A percentile compares a stretch with the other conserved stretches of the same genome.
These are phyloP conservation scores for Spodoptera exigua DNA, from an alignment of 2,888 invertebrate genomes.

Conservation along the genomic window DNA sequence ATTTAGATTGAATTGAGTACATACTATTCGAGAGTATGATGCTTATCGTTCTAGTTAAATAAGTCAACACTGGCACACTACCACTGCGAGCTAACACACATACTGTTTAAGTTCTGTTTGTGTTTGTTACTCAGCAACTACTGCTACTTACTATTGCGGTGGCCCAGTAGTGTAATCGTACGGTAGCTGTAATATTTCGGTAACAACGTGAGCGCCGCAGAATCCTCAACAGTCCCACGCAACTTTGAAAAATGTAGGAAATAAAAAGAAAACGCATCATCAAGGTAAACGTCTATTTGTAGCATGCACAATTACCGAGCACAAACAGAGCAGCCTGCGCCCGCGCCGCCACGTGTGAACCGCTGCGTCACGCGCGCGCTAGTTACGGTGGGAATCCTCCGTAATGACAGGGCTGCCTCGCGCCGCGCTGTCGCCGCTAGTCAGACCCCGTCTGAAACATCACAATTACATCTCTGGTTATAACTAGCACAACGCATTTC, in stretches of 20 bases:
- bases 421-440: constrained; percentile 2
- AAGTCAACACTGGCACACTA: too few species aligned
- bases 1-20: too few species aligned
- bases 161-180: too few species aligned
- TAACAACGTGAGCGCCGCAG: constrained; percentile 22
- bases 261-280: constrained; percentile 39
- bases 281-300: constrained; percentile 44
- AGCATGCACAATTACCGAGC: constrained; percentile 35
- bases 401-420: constrained; percentile 8
- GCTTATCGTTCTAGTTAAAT: too few species aligned
- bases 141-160: too few species aligned
- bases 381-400: constrained; percentile 27
- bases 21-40: too few species aligned
- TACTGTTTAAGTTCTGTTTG: too few species aligned
- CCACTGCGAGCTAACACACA: too few species aligned
- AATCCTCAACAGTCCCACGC: constrained; percentile 20
- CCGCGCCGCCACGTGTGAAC: constrained; percentile 66
- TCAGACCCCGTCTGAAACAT: background rate
- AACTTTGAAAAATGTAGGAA: constrained; percentile 22
- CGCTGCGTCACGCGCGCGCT: constrained; percentile 64
- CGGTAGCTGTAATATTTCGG: background rate
- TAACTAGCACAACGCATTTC: too few species aligned
- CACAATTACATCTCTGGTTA: background rate
- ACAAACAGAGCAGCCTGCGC: constrained; percentile 7
- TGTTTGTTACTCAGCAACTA: too few species aligned